These are phyloP conservation scores for Oxytorus armatus DNA, from an alignment of 2,888 invertebrate genomes.

Conservation along the genomic window DNA sequence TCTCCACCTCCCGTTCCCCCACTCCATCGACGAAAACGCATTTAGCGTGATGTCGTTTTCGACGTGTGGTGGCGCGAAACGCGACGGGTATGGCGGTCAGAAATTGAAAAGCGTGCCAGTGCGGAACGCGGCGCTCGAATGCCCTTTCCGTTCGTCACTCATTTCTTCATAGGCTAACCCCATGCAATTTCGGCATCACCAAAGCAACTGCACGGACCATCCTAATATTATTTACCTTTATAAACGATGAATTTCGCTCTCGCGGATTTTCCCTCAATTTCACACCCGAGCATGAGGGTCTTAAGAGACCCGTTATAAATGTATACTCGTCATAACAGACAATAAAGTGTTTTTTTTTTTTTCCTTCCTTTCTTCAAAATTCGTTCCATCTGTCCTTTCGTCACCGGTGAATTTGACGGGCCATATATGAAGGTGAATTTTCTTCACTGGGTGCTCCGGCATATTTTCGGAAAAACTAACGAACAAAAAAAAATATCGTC, in stretches of 20 bases:
- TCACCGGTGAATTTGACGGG: slow-evolving; percentile 1
- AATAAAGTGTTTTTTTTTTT: slow-evolving; percentile 17
- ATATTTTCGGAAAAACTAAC: background rate
- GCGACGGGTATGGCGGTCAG: slow-evolving; percentile 64
- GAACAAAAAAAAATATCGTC: background rate
- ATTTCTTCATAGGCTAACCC: slow-evolving; percentile 17
- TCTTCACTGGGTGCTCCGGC: too few relatives aligned
- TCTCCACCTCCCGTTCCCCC: too few relatives aligned
- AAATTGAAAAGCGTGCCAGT: slow-evolving; percentile 75
- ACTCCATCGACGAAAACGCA: slow-evolving; percentile 34
- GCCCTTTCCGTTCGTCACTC: slow-evolving; percentile 5
- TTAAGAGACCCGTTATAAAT: background rate
- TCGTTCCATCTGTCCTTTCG: slow-evolving; percentile 12
- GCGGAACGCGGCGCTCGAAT: slow-evolving; percentile 73
- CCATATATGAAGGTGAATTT: too few relatives aligned
- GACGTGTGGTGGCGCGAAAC: slow-evolving; percentile 56
- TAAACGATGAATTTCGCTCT: slow-evolving; percentile 35
- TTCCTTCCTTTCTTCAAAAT: too few relatives aligned
- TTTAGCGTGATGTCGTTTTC: slow-evolving; percentile 44
- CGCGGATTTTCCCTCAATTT: slow-evolving; percentile 67
- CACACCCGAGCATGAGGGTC: slow-evolving; percentile 51
- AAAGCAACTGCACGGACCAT: slow-evolving; percentile 29
- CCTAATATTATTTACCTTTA: slow-evolving; percentile 7
- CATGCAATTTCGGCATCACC: slow-evolving; percentile 45
- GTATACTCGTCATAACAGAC: slow-evolving; percentile 3